Base-by-base conservation (phyloP, 1,140 invertebrate species). In the Parapsyche elsis region DNA sequence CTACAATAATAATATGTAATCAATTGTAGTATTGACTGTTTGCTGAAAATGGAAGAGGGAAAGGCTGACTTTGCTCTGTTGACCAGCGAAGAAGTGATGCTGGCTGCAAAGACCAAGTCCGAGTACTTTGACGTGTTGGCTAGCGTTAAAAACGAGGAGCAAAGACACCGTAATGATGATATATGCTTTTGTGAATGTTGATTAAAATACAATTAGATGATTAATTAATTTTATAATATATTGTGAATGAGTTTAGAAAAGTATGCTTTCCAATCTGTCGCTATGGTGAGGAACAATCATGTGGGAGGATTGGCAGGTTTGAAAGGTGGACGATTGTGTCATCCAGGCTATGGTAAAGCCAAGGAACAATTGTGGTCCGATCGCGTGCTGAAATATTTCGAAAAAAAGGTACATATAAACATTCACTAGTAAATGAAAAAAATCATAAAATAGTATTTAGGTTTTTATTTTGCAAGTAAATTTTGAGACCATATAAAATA, bases 271-370 rank as follows among this genome's bases (percentile, higher is more conserved):
- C 87, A 92, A 86, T 87, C 90, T 0, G 92, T 92, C 7, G 91
- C 89, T 0, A 85, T 93, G n/a, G 89, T 92, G 0, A 87, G 85
- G 10, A 83, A 81, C 46, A 87, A 71, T 19, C 84, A 88, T 80
- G 85, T 78, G 0, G 85, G 83, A 71, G 89, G 87, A 0, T 82
- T 91, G 0, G 85, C 84, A 9, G 86, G 86, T 19, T 85, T 92
- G 0, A 86, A 85, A 76, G 88, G 88, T 0, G 87, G 86, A 1
- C 89, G 87, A n/a, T 90, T 91, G 81, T 93, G 92, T 81, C 92
- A 93, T 85, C 92, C 92, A 5, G 92, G 92, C 0, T 90, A 92
- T 21, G 87, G 90, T 21, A 85, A 87, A 14, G 86, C 89, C 1
- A 83, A 80, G 64, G 86, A 89, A 1, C 87, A 90, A 71, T 86